Evolutionary conservation across 1,140 invertebrate species (phyloP).

Genomic region (Aphis craccivora): DNA sequence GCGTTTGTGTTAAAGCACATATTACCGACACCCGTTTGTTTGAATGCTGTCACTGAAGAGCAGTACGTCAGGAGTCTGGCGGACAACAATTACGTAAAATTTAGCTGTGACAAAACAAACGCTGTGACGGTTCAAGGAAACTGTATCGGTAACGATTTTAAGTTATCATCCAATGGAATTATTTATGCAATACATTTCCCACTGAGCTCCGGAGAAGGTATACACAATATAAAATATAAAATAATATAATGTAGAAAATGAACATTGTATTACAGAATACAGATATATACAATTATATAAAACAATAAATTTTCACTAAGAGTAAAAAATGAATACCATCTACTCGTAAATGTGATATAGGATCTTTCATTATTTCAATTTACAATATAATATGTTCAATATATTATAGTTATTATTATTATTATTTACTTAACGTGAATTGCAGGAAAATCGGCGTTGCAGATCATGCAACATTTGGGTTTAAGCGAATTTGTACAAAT

Average conservation of each 20-base stretch:
- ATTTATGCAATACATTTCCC: constrained; percentile 64
- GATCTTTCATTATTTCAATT: neutral
- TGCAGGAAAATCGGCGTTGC: constrained; percentile 60
- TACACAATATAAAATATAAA: neutral
- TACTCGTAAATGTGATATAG: neutral
- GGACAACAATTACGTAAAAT: constrained; percentile 62
- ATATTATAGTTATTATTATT: neutral
- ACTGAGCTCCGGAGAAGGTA: constrained; percentile 30
- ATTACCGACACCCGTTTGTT: constrained; percentile 65
- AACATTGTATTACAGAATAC: neutral
- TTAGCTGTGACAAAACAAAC: constrained; percentile 65
- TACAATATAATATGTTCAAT: neutral
- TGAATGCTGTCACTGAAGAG: constrained; percentile 65
- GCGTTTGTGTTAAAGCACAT: constrained; percentile 64
- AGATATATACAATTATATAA: neutral
- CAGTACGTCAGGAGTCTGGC: constrained; percentile 64
- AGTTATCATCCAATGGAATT: constrained; percentile 65
- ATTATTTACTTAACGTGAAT: neutral
- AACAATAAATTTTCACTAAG: neutral
- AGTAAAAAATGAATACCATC: neutral
- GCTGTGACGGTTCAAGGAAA: constrained; percentile 63
- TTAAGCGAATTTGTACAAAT: constrained; percentile 64
- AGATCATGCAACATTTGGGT: constrained; percentile 65
- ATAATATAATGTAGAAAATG: neutral
- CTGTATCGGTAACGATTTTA: constrained; percentile 63